Base-by-base conservation (phyloP, 2,797 vertebrate genomes). In the Oophaga sylvatica region DNA sequence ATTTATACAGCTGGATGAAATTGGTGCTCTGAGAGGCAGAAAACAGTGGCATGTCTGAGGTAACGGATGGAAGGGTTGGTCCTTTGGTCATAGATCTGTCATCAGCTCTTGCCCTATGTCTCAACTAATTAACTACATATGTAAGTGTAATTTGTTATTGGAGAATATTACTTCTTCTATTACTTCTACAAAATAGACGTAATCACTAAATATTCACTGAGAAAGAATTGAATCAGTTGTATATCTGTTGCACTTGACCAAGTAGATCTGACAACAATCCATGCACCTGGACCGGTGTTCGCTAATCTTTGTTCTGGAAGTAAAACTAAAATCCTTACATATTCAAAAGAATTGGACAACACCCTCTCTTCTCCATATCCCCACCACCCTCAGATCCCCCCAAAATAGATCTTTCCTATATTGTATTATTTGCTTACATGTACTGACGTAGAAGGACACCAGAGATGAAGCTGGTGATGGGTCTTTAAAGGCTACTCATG, bases 1-100 rank as follows among this genome's bases (percentile, higher is more conserved):
- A 84, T 76, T 84, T 76, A 19, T 53, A 76, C 71, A 84, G 31
- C 83, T 84, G 83, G 41, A 45, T 2, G 73, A 20, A 83, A 73
- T 71, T 57, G 26, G 16, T 83, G 19, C 53, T 73, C 53, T 31
- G 68, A 75, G 48, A 62, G 41, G 35, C 20, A 48, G 31, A 41
- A 45, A 76, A 60, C 35, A 56, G 65, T 26, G 56, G 22, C 45
- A 62, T 20, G 31, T 81, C 70, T 75, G 70, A 73, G 8, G 57
- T 75, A 63, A 45, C 63, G 57, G 57, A 63, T 76, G 2, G 76
- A 73, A 60, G 68, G 31, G 13, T 29, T 75, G 31, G 48, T 13
- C 45, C 22, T 48, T 29, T 12, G 35, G 17, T 76, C 71, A 62
- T 75, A 15, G 57, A 73, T 41, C 10, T 83, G 56, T 84, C 83